Evolutionary conservation across 1,140 invertebrate genomes (phyloP).

Genomic region (Ceratina japonica): DNA sequence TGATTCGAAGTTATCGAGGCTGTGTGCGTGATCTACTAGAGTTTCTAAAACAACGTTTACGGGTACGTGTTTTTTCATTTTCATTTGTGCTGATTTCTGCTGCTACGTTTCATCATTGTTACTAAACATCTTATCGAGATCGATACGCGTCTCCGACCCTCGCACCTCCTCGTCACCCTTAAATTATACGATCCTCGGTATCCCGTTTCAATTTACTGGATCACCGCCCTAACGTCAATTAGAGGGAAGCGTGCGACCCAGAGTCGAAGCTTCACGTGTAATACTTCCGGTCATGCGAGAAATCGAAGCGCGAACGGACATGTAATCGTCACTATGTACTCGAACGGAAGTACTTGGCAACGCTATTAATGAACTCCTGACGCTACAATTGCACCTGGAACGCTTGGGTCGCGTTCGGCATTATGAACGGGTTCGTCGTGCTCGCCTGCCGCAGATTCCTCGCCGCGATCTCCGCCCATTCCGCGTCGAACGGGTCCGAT

Average conservation of each 20-base stretch:
- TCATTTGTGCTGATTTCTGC: constrained; percentile 46
- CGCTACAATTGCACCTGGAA: constrained; percentile 85
- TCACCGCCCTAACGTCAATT: neutral
- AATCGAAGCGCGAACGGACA: constrained; percentile 40
- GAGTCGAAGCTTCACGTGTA: constrained; percentile 34
- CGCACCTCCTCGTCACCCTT: neutral
- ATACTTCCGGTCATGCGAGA: constrained; percentile 48
- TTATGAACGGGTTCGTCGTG: constrained; percentile 77
- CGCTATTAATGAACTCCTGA: constrained; percentile 74
- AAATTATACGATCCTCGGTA: neutral
- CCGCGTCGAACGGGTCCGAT: constrained; percentile 91
- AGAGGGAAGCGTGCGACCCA: too few relatives aligned
- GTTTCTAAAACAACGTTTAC: constrained; percentile 37
- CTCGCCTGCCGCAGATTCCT: constrained; percentile 78
- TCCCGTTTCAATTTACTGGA: neutral
- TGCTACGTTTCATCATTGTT: constrained; percentile 45
- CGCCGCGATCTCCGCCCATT: constrained; percentile 86
- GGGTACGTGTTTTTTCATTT: constrained; percentile 26
- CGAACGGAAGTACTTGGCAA: constrained; percentile 73
- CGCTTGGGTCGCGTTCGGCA: constrained; percentile 80
- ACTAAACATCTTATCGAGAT: constrained; percentile 32
- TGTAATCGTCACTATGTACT: constrained; percentile 67
- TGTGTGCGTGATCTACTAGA: constrained; percentile 56
- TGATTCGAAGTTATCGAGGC: constrained; percentile 48
- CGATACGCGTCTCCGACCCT: neutral